Conservation (phyloP, 2,797 vertebrate genomes). For the Gymnoscopelus braueri region DNA sequence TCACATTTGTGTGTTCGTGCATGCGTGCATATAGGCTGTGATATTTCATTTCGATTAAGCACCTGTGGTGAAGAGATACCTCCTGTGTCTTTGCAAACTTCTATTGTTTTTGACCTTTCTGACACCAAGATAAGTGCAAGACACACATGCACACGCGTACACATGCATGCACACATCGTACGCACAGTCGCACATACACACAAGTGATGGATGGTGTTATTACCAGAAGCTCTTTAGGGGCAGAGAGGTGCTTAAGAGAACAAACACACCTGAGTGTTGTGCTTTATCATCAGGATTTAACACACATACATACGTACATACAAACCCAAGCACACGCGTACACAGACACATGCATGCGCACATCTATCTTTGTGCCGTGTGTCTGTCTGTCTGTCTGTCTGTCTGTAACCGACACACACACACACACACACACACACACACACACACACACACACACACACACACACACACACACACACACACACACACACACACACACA, state of each 20-base stretch:
- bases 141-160: background rate
- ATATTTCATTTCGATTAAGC: conserved; percentile 65
- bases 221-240: conserved; percentile 76
- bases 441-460: background rate
- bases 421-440: conserved; percentile 1
- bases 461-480: background rate
- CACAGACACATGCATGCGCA: conserved; percentile 14
- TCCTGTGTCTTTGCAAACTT: conserved; percentile 54
- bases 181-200: conserved; percentile 1
- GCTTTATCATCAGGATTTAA: conserved; percentile 72
- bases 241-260: conserved; percentile 76
- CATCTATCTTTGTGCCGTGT: too few relatives aligned
- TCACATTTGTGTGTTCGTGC: too few relatives aligned
- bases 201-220: conserved; percentile 78
- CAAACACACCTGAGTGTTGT: conserved; percentile 73
- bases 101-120: conserved; percentile 69
- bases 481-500: background rate
- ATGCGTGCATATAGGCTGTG: conserved; percentile 13
- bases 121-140: conserved; percentile 8
- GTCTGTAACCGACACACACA: background rate
- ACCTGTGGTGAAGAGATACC: conserved; percentile 57
- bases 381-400: too few relatives aligned
- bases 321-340: background rate
- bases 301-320: conserved; percentile 4
- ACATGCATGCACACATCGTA: background rate